Evolutionary conservation across 64 coral and sea anemone genomes (phyloP).

Genomic region (Montipora foliosa): DNA sequence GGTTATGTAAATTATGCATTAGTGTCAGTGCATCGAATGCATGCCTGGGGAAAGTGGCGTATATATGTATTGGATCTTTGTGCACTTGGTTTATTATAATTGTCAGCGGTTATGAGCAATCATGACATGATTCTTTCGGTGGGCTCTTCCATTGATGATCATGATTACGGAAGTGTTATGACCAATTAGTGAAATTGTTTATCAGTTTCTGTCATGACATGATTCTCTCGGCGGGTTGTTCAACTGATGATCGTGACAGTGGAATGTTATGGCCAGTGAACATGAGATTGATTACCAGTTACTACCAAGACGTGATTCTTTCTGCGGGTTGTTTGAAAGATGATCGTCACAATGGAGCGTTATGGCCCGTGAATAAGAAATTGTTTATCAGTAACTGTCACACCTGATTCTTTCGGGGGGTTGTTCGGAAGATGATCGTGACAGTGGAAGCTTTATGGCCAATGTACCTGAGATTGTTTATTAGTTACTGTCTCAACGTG

Average conservation of each 20-base stretch:
- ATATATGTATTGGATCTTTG: no score
- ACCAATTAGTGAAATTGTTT: not conserved
- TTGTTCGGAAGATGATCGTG: no score
- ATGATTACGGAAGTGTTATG: not conserved
- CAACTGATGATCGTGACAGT: no score
- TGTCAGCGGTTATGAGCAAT: not conserved
- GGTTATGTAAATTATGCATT: no score
- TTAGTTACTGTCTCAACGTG: no score
- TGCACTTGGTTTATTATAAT: no score
- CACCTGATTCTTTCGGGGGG: not conserved
- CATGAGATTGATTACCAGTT: not conserved
- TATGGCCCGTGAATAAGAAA: not conserved
- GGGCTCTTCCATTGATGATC: not conserved
- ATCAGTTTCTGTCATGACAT: not conserved
- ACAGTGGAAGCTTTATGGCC: no score
- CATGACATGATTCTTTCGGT: not conserved
- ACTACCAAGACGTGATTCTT: not conserved
- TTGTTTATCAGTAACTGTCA: not conserved
- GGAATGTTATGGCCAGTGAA: constrained; percentile 1
- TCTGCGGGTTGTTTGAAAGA: not conserved
- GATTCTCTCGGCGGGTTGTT: no score
- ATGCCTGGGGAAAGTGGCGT: no score
- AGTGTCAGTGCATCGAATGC: no score
- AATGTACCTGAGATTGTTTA: no score
- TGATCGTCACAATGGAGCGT: not conserved